Evolutionary conservation across 2,113 vertebrate species (phyloP), one percentile per base, ranked within the genome.

Genomic region (Limnothrissa miodon): DNA sequence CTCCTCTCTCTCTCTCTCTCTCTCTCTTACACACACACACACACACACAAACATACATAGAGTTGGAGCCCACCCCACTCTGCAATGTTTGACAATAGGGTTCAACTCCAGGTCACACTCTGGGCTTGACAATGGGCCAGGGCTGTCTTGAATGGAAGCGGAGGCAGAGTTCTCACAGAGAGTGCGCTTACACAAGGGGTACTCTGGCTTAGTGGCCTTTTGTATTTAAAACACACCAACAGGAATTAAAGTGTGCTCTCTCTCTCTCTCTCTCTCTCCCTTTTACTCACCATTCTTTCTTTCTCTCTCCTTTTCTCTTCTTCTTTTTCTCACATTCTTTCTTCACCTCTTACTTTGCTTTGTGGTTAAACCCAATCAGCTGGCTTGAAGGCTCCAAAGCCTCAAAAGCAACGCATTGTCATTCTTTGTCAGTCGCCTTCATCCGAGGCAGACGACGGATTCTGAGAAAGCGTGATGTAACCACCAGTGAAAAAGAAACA

Each of bases 71-170:
- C 92, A 85, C 89, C 88, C 96, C 96, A 94, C 95, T 96, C 96
- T 96, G 97, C 95, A 95, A 91, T n/a, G 96, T 95, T 96, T 96
- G 96, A 97, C 96, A 96, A 97, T 97, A 94, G 95, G 96, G 98
- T 99, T 99, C 98, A 99, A 96, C 97, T 96, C 95, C 92, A 96
- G 98, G 98, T 99, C 98, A 99, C 95, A 94, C 97, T 95, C 91
- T 93, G 96, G 95, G 95, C 93, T 96, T 99, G 97, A 98, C 97
- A 92, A 89, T 80, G 86, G 89, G 96, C 97, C 97, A 98, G 95
- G 94, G 94, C 96, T 95, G 94, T 96, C 97, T 96, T 98, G 96
- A 98, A 96, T 96, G 95, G 95, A 95, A 98, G 96, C 94, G 93
- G 89, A 92, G 92, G 93, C 93, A 92, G 92, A 91, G 90, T 93